These are phyloP conservation scores for Neodontobutis hainanensis DNA, from an alignment of 2,113 vertebrate genomes.

Conservation along the genomic window DNA sequence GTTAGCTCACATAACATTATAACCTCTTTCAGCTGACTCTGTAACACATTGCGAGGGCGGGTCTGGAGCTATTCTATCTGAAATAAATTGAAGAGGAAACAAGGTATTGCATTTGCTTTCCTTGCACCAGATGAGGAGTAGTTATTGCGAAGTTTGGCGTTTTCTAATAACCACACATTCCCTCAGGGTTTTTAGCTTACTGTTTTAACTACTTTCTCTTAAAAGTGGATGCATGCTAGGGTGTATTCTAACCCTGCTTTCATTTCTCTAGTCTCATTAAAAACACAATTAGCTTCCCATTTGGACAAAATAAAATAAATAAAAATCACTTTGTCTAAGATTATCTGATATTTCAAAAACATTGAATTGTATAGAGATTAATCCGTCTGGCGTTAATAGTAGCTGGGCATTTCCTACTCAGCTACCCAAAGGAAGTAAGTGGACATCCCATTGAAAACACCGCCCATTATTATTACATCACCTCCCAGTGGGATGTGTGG, in stretches of 20 bases:
- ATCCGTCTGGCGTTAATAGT: constrained; percentile 11
- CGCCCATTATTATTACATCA: constrained; percentile 20
- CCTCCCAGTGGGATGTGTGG: constrained; percentile 29
- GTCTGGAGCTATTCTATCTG: neutral
- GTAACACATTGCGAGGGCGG: neutral
- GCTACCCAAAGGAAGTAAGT: constrained; percentile 12
- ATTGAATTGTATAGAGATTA: neutral
- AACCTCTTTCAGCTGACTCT: neutral
- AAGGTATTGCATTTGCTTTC: neutral
- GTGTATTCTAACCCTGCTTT: constrained; percentile 9
- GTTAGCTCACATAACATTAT: too few species aligned
- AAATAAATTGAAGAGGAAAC: neutral
- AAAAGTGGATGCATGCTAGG: constrained; percentile 20
- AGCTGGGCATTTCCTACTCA: constrained; percentile 4
- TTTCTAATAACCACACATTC: constrained; percentile 19
- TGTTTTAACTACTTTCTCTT: constrained; percentile 17
- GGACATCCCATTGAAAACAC: constrained; percentile 9
- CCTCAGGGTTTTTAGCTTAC: neutral
- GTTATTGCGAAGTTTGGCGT: constrained; percentile 11
- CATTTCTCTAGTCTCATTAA: constrained; percentile 4
- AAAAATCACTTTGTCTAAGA: too few species aligned
- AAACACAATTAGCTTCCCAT: neutral
- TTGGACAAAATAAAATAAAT: neutral
- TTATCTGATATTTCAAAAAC: too few species aligned
- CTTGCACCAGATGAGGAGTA: neutral